Conservation (phyloP, 2,113 vertebrate species). For the Peromyscus polionotus region DNA sequence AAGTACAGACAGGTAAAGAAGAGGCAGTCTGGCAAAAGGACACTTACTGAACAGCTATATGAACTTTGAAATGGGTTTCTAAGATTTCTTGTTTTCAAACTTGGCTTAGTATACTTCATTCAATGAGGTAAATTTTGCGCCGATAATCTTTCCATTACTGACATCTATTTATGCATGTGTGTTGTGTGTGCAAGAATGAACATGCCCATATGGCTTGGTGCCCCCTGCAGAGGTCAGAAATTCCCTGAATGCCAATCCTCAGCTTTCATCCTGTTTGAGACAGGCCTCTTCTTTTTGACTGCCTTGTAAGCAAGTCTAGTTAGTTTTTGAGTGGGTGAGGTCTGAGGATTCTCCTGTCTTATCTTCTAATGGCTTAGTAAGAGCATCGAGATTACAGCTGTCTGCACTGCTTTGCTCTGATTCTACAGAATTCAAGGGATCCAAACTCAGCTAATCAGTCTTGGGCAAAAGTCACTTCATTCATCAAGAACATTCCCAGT, state of each 20-base stretch:
- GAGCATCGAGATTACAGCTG: background rate
- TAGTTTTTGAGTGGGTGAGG: background rate
- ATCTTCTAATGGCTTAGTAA: background rate
- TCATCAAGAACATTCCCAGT: no score
- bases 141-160: background rate
- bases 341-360: background rate
- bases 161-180: background rate
- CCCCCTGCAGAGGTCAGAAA: no score
- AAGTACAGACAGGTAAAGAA: slow-evolving; percentile 36
- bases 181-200: background rate
- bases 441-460: background rate
- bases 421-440: background rate
- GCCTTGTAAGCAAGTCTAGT: background rate
- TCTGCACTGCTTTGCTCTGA: background rate
- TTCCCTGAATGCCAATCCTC: background rate
- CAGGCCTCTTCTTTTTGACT: no score
- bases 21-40: background rate
- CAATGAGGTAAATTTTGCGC: background rate
- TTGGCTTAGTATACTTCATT: background rate
- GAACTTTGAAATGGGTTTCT: background rate
- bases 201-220: background rate
- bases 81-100: background rate
- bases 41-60: slow-evolving; percentile 7
- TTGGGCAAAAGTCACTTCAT: background rate
- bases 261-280: no score